Evolutionary conservation across 2,797 vertebrate species (phyloP), one percentile per base, ranked within the genome.

Genomic region (Varecia variegata): DNA sequence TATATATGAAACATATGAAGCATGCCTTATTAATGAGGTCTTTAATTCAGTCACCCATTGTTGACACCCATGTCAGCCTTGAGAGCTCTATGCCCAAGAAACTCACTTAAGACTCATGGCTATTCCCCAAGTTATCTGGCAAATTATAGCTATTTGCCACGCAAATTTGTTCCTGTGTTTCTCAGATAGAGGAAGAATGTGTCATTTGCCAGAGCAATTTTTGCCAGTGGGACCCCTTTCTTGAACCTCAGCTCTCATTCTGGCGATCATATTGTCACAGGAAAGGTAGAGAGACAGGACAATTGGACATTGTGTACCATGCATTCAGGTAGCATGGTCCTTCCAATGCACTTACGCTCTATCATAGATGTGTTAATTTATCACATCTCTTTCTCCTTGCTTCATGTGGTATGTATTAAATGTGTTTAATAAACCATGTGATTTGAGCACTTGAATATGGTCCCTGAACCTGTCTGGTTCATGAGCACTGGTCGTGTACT

Each of bases 11-110:
- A 71, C 60, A 81, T 40, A 83, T 43, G 54, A 92, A 92, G 15
- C 40, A 73, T 30, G 90, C 38, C 85, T 88, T 88, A 92, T 93
- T 96, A 68, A 96, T 90, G 77, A 93, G 67, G 18, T 92, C 77
- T 92, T 95, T 95, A 82, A 90, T 92, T 77, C 85, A 95, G 60
- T 40, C 38, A 58, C 81, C 74, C 86, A 71, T 56, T 79, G 81
- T 62, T 92, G 58, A 95, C 77, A 92, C 52, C 54, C 81, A 85
- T 81, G 92, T 95, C 81, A 88, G 65, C 17, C 40, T 38, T 94
- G 47, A 88, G 13, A 88, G 38, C 73, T 95, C 67, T 73, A 35
- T 92, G 45, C 56, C 23, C 47, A 58, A 30, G 71, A 92, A 88
- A 68, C 11, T 77, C 23, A 35, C 10, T 10, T 12, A 94, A 86